phyloP scores from a whole-genome alignment of 2,888 invertebrate genomes.

The Litoditis marina region DNA sequence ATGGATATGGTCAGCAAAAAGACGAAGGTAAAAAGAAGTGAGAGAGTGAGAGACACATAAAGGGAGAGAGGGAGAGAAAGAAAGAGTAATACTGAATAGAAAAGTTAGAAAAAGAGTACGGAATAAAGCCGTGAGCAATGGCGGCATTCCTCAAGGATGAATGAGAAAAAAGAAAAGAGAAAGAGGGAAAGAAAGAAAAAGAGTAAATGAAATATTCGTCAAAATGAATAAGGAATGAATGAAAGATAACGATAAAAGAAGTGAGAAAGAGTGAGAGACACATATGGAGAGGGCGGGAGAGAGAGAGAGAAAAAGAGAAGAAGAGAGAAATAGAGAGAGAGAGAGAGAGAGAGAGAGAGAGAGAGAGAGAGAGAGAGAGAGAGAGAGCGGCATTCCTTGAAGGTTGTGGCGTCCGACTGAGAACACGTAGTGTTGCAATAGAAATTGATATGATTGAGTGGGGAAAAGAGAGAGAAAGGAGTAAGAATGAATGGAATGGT shows the following conservation, averaged over 20 bases:
- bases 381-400: constrained; percentile 2
- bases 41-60: not conserved
- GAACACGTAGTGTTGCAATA: too few species aligned
- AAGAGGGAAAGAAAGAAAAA: not conserved
- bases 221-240: not conserved
- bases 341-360: constrained; percentile 7
- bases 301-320: not conserved
- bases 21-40: too few species aligned
- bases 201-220: too few species aligned
- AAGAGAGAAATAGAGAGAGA: not conserved
- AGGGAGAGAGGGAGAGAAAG: not conserved
- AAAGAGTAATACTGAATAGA: constrained; percentile 1
- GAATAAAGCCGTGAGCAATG: constrained; percentile 1
- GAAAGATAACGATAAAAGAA: not conserved
- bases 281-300: not conserved
- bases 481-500: not conserved
- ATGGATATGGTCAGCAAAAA: too few species aligned
- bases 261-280: not conserved
- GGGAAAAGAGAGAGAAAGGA: not conserved
- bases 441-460: too few species aligned
- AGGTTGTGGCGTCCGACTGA: not conserved
- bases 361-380: constrained; percentile 4
- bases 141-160: not conserved
- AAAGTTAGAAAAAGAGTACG: constrained; percentile 2
- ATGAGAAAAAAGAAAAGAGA: not conserved